Evolutionary conservation across 1,140 invertebrate genomes (phyloP).

Genomic region (Alviniconcha marisindica): DNA sequence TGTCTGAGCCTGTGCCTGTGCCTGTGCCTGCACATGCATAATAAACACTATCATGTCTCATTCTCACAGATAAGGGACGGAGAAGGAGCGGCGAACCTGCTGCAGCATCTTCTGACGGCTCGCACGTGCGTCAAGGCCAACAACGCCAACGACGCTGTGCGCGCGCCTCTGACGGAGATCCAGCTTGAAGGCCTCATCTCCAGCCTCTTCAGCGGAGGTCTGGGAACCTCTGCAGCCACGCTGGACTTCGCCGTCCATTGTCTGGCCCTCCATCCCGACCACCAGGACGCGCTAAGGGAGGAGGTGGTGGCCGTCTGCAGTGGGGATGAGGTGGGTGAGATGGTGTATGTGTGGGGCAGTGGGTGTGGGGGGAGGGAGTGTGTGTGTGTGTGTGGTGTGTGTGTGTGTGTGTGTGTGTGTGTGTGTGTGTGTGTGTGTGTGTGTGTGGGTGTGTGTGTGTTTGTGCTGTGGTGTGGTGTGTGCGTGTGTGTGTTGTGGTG

Average conservation of each 20-base stretch:
- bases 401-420: background rate
- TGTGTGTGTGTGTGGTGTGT: background rate
- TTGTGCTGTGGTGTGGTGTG: no score
- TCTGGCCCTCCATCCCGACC: slow-evolving; percentile 54
- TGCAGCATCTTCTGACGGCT: no score
- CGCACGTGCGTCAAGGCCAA: no score
- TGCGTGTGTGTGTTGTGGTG: no score
- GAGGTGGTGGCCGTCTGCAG: slow-evolving; percentile 41
- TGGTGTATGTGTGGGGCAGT: background rate
- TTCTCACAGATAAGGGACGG: no score
- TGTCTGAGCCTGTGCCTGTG: no score
- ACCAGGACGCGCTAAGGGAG: slow-evolving; percentile 47
- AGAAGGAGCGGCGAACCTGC: no score
- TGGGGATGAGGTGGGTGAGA: background rate
- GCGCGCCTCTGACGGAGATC: no score
- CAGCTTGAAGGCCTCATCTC: slow-evolving; percentile 55
- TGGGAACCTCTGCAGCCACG: slow-evolving; percentile 50
- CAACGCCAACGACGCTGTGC: no score
- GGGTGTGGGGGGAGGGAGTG: background rate
- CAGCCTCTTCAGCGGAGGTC: slow-evolving; percentile 57
- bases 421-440: slow-evolving; percentile 22
- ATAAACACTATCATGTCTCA: no score
- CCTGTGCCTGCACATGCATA: no score
- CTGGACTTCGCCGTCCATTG: slow-evolving; percentile 58
- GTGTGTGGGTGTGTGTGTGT: slow-evolving; percentile 18